Conservation (phyloP, 2,888 invertebrate species). For the Archaeoteleia sp. region DNA sequence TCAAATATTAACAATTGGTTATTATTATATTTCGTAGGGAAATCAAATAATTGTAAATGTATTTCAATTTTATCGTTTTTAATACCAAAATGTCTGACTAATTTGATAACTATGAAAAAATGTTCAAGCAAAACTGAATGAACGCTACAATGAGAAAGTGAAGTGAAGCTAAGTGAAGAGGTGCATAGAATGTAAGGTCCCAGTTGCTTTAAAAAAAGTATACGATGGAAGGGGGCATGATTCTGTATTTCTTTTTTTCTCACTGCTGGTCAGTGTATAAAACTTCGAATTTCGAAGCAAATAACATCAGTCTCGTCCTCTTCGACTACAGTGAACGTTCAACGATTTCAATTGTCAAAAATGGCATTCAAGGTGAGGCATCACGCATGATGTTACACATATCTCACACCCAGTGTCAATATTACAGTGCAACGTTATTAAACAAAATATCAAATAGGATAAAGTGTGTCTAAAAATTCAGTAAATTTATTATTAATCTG, state of each 20-base stretch:
- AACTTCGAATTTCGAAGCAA: constrained; percentile 39
- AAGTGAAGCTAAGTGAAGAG: constrained; percentile 37
- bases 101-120: constrained; percentile 41
- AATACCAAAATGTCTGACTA: constrained; percentile 26
- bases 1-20: too few relatives aligned
- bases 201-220: constrained; percentile 31
- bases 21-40: too few relatives aligned
- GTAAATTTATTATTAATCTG: too few relatives aligned
- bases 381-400: neutral
- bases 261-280: constrained; percentile 34
- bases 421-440: neutral
- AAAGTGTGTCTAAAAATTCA: neutral
- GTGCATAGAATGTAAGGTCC: constrained; percentile 24
- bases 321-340: constrained; percentile 37
- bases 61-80: constrained; percentile 3
- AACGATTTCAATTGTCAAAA: constrained; percentile 34
- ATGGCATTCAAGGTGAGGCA: constrained; percentile 47
- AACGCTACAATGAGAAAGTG: constrained; percentile 40
- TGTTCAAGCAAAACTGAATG: constrained; percentile 45
- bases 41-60: too few relatives aligned
- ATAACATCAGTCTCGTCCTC: constrained; percentile 44
- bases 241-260: constrained; percentile 43
- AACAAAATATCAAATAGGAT: neutral
- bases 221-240: constrained; percentile 30
- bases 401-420: neutral